phyloP scores from a whole-genome alignment of 2,113 vertebrate genomes.

The Hydropotes inermis region DNA sequence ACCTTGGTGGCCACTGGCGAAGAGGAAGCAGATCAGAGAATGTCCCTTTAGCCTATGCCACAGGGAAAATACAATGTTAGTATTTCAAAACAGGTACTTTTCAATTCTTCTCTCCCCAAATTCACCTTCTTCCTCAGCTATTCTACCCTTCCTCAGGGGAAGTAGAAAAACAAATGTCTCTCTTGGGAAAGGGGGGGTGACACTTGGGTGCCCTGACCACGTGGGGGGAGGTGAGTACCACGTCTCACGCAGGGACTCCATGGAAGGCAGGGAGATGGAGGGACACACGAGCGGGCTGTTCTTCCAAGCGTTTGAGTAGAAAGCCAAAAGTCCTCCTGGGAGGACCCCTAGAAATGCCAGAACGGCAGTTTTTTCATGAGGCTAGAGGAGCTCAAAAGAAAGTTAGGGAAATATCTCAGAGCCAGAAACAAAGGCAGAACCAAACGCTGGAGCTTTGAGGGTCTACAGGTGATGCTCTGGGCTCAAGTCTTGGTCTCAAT shows the following conservation, averaged over 20 bases:
- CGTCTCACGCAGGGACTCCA: rapidly evolving
- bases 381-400: background rate
- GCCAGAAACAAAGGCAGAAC: background rate
- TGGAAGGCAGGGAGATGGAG: background rate
- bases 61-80: background rate
- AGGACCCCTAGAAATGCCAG: background rate
- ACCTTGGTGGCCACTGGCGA: background rate
- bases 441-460: background rate
- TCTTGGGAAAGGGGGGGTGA: background rate
- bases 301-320: background rate
- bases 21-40: background rate
- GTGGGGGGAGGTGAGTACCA: background rate
- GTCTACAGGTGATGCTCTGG: background rate
- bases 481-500: background rate
- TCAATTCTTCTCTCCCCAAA: background rate
- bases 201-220: background rate
- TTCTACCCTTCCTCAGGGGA: background rate
- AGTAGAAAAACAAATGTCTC: background rate
- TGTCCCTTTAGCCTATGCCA: background rate
- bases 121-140: background rate
- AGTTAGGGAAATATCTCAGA: background rate
- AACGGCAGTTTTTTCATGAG: background rate
- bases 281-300: background rate
- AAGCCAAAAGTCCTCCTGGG: background rate
- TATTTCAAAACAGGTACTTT: background rate